Conservation (phyloP, 2,797 vertebrate species). For the Smutsia gigantea region DNA sequence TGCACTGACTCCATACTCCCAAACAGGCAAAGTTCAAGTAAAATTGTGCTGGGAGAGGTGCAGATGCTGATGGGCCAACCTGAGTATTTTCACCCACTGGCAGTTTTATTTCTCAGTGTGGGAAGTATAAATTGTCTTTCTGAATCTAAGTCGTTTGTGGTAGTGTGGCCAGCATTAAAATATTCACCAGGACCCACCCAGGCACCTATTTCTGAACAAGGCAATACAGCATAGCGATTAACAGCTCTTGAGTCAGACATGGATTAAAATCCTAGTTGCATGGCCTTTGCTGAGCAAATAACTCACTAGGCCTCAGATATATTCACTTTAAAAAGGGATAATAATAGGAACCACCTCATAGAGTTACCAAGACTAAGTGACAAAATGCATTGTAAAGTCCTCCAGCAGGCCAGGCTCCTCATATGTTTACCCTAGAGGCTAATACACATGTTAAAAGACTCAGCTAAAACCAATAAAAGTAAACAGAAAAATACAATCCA, state of each 20-base stretch:
- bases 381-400: not conserved
- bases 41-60: not conserved
- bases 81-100: not conserved
- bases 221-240: no score
- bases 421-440: not conserved
- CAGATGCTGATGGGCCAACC: not conserved
- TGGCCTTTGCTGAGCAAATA: not conserved
- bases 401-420: not conserved
- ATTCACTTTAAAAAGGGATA: not conserved
- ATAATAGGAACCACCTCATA: not conserved
- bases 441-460: not conserved
- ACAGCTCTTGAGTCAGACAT: not conserved
- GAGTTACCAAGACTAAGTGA: not conserved
- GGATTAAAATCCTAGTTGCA: not conserved
- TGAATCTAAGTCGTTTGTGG: not conserved
- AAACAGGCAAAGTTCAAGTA: not conserved
- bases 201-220: not conserved
- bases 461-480: not conserved
- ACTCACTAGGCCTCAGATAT: not conserved
- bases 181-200: not conserved
- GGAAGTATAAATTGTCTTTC: not conserved
- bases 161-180: not conserved
- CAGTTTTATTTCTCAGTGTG: not conserved
- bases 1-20: not conserved
- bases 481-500: not conserved